Evolutionary conservation across 2,888 invertebrate genomes (phyloP).

Genomic region (Dichetophora obliterata): DNA sequence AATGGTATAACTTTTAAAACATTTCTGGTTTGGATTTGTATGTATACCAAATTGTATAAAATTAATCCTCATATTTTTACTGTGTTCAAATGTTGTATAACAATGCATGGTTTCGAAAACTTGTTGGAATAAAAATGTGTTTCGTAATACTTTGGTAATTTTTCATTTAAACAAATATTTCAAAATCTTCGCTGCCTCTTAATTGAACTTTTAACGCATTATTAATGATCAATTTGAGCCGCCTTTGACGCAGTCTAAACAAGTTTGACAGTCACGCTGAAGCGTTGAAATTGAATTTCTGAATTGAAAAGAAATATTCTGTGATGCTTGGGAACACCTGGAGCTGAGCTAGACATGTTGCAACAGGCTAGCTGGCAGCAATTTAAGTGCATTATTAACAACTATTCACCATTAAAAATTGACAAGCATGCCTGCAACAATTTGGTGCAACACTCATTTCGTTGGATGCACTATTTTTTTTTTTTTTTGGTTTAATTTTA

Average conservation of each 20-base stretch:
- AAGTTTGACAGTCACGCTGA: conserved; percentile 4
- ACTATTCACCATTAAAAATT: neutral
- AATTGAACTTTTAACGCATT: neutral
- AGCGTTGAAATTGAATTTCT: conserved; percentile 15
- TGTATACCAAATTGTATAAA: too few species aligned
- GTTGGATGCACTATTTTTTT: neutral
- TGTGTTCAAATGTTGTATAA: too few species aligned
- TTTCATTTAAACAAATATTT: too few species aligned
- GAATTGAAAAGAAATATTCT: neutral
- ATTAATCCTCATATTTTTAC: too few species aligned
- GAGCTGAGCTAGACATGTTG: conserved; percentile 4
- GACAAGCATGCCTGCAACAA: conserved; percentile 3
- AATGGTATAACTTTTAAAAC: too few species aligned
- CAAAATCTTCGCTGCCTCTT: too few species aligned
- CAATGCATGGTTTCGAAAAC: too few species aligned
- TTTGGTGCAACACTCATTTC: conserved; percentile 1
- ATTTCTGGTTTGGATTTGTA: too few species aligned
- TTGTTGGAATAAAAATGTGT: too few species aligned
- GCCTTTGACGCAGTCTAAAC: neutral
- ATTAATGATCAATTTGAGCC: neutral
- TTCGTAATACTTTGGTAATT: too few species aligned
- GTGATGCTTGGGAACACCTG: conserved; percentile 2
- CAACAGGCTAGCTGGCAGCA: neutral
- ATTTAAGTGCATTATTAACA: conserved; percentile 7
- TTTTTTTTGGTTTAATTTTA: neutral